Evolutionary conservation across 2,888 invertebrate species (phyloP), one percentile per base, ranked within the genome.

Genomic region (Cheilosia pagana): DNA sequence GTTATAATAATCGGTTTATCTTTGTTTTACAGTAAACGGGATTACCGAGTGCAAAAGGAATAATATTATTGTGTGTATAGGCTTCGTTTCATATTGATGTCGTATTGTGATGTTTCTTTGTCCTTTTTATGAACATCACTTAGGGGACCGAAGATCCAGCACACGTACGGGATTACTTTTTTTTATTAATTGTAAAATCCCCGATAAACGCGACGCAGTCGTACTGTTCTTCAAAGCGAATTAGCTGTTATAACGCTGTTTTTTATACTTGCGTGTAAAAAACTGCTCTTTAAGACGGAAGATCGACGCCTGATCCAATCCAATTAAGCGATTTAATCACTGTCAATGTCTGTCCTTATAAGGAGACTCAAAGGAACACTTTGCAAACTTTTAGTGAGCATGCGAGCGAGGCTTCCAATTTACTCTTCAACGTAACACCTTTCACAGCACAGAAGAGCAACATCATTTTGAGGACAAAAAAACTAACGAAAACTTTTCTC

Each of bases 1-100:
- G 65, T 63, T 41, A 53, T 74, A 23, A 31, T 55, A 74, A 63
- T 63, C 55, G 72, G 45, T 62, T 63, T 63, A 50, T 57, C 50
- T 57, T 65, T 57, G 48, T 65, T 75, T 48, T 25, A 74, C 57
- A 74, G 55, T 16, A 50, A 50, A 65, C 39, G 41, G 52, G 50
- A 65, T 50, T 65, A 65, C 35, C 31, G 21, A 23, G 35, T 50
- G 39, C 39, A 39, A n/a, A 39, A 23, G 4, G 39, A 50, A 31
- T 14, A 39, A 39, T 39, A 57, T 39, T 65, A 43, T 8, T 41
- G 14, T 59, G 14, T 59, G 59, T 43, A 10, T 25, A 8, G 16
- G 10, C 12, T 0, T 35, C 35, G 0, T 16, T 45, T 65, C 39
- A 39, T n/a, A 65, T 65, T 52, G n/a, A 48, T 19, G 63, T 50